These are phyloP conservation scores for Dunckerocampus dactyliophorus DNA, from an alignment of 2,113 vertebrate species.

Conservation along the genomic window DNA sequence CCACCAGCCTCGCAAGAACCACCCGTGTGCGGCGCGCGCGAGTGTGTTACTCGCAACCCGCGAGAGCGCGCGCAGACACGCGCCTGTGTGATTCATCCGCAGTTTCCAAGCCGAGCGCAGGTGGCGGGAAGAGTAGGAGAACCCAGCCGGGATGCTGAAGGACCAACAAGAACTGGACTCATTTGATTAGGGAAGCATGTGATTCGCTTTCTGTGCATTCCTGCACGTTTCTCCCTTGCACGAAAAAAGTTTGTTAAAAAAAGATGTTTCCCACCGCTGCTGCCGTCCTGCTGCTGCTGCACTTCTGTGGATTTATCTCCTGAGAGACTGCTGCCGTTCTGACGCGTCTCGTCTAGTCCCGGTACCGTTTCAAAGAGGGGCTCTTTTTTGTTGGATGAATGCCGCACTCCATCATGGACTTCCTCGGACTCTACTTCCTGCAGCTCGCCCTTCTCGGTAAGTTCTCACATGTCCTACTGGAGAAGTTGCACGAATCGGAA, in stretches of 20 bases:
- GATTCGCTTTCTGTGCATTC: not conserved
- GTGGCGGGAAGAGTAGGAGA: conserved; percentile 48
- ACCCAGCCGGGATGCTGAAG: conserved; percentile 31
- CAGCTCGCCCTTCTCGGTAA: conserved; percentile 67
- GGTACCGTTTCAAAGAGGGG: conserved; percentile 31
- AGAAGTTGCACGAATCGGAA: no score
- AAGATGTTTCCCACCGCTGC: conserved; percentile 26
- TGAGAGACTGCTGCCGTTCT: conserved; percentile 53
- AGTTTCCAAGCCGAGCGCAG: conserved; percentile 58
- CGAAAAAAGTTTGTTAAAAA: conserved; percentile 57
- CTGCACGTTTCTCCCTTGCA: not conserved
- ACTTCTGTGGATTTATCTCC: conserved; percentile 28
- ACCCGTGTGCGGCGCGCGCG: conserved; percentile 19
- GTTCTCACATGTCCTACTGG: conserved; percentile 15
- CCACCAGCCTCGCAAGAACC: conserved; percentile 11
- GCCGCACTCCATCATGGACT: conserved; percentile 57
- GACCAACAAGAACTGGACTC: not conserved
- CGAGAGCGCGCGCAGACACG: conserved; percentile 47
- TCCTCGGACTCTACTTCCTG: conserved; percentile 65
- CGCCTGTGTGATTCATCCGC: conserved; percentile 58
- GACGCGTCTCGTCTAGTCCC: conserved; percentile 16
- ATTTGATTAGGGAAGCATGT: not conserved
- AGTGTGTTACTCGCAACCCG: not conserved
- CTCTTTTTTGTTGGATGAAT: conserved; percentile 30
- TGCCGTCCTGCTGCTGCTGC: not conserved